Evolutionary conservation across 1,140 invertebrate species (phyloP), one percentile per base, ranked within the genome.

Genomic region (Eriosoma lanigerum): DNA sequence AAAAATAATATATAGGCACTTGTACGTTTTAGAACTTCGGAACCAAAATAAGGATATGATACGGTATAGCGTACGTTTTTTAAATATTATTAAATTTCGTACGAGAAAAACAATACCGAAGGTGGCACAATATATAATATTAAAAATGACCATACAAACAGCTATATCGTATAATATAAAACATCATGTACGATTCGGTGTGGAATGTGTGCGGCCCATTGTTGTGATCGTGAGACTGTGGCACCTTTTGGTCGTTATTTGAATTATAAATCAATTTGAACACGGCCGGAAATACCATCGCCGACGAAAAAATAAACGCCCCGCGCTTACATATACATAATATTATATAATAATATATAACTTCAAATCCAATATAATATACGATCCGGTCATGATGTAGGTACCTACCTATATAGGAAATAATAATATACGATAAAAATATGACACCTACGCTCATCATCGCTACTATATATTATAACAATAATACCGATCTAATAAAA

Each of bases 171-270:
- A 17, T 13, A 8, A 38, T 38, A 38, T 38, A 38, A 38, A 38
- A 38, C 8, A 38, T 38, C 32, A 38, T 38, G 32, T 75, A 29
- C 48, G 70, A 48, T 73, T 52, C 70, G 70, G 70, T 21, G 73
- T 58, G 73, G 73, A 76, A 76, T 76, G 73, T 29, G 60, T 21
- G 54, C 21, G 54, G 32, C 73, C 73, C 73, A 76, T 76, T 76
- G 73, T 76, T 76, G 73, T 58, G 73, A 76, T 76, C 73, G 73
- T 76, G 73, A 76, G 73, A 76, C 73, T 76, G 73, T 76, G 54
- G 50, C 73, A 76, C 73, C 73, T 76, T 76, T 76, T 76, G 73
- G 73, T 76, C 73, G 73, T 56, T 76, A 76, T 76, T 76, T 76
- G 73, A 76, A 76, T 76, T 76, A 76, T 76, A 76, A 76, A 76